Evolutionary conservation across 2,888 invertebrate species (phyloP).

Genomic region (Neoscelio sp.): DNA sequence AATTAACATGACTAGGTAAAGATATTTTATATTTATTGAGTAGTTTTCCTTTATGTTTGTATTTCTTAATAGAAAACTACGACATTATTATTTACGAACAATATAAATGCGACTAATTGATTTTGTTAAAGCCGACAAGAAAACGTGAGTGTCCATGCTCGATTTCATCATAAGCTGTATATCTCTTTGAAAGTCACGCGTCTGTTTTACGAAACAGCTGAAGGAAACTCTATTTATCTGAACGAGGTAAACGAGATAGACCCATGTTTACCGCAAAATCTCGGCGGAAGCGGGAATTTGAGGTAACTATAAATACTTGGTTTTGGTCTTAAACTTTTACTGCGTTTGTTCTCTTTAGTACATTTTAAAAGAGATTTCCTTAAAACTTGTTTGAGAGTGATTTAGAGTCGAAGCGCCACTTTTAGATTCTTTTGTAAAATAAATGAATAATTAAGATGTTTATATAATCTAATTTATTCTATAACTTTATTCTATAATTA

Average conservation of each 20-base stretch:
- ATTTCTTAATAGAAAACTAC: too few species aligned
- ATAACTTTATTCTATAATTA: too few species aligned
- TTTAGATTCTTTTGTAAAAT: not conserved
- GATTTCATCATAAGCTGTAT: slow-evolving; percentile 54
- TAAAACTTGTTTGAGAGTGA: not conserved
- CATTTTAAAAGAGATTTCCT: slow-evolving; percentile 35
- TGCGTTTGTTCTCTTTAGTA: slow-evolving; percentile 24
- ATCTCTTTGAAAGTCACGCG: slow-evolving; percentile 59
- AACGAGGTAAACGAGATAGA: slow-evolving; percentile 56
- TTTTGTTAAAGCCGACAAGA: slow-evolving; percentile 20
- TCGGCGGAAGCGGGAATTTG: slow-evolving; percentile 40
- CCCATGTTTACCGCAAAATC: slow-evolving; percentile 60
- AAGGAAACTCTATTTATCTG: slow-evolving; percentile 58
- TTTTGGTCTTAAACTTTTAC: slow-evolving; percentile 50
- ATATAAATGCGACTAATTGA: slow-evolving; percentile 23
- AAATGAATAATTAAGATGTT: too few species aligned
- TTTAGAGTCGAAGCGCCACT: not conserved
- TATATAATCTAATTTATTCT: too few species aligned
- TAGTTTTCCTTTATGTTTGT: too few species aligned
- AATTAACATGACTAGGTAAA: too few species aligned
- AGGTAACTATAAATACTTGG: slow-evolving; percentile 55
- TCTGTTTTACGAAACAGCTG: slow-evolving; percentile 41
- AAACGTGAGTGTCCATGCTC: slow-evolving; percentile 31
- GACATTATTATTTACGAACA: too few species aligned
- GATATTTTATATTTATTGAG: too few species aligned